Evolutionary conservation across 2,888 invertebrate species (phyloP).

Genomic region (Xestia xanthographa): DNA sequence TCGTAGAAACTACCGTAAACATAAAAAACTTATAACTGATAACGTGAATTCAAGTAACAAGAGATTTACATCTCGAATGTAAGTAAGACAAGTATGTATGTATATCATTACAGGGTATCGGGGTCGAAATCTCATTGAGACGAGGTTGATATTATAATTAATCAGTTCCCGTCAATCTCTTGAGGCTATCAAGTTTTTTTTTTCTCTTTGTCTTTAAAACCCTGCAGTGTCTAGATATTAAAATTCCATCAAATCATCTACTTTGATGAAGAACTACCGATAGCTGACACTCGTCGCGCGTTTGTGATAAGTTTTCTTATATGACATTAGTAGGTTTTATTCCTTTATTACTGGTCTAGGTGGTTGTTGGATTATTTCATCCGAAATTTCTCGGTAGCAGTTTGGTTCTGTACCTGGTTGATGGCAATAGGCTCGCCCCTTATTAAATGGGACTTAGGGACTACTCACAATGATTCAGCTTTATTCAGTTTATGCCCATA

Average conservation of each 20-base stretch:
- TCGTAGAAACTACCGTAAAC: neutral
- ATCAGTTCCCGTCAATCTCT: slow-evolving; percentile 39
- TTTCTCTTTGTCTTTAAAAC: slow-evolving; percentile 17
- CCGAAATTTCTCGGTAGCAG: too few species aligned
- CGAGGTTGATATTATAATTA: slow-evolving; percentile 35
- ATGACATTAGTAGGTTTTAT: neutral
- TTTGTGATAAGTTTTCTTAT: neutral
- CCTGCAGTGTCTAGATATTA: slow-evolving; percentile 21
- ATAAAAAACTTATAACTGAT: neutral
- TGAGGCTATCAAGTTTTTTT: neutral
- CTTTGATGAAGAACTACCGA: slow-evolving; percentile 23
- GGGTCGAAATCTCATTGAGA: slow-evolving; percentile 21
- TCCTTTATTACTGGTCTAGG: neutral
- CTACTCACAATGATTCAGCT: too few species aligned
- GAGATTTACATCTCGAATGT: neutral
- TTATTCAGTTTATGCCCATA: too few species aligned
- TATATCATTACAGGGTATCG: slow-evolving; percentile 2
- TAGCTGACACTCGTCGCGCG: neutral
- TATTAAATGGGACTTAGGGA: too few species aligned
- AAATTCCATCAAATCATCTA: slow-evolving; percentile 45
- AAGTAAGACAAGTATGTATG: slow-evolving; percentile 1
- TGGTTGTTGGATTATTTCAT: neutral
- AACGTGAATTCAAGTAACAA: neutral
- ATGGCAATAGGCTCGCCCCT: neutral
- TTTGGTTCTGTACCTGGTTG: too few species aligned